A percentile compares a stretch with the other conserved stretches of the same genome.
Conservation (phyloP, 2,113 vertebrate species). For the Psittacara wagleri region DNA sequence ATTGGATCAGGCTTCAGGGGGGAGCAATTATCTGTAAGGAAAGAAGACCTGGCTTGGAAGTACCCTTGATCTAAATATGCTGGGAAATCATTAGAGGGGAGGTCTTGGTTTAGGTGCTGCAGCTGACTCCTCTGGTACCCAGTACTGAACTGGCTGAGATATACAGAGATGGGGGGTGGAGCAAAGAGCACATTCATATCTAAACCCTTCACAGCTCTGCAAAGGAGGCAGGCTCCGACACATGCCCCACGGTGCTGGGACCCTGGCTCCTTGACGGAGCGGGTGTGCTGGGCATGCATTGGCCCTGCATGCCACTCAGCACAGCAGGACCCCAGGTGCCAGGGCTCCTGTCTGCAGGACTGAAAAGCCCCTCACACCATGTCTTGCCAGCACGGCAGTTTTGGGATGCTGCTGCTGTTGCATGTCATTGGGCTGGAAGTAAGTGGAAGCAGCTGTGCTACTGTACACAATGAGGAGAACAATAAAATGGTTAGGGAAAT, state of each 20-base stretch:
- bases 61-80: neutral
- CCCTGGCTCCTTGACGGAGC: rapidly evolving
- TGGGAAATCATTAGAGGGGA: neutral
- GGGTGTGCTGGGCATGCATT: neutral
- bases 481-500: neutral
- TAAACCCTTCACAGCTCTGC: neutral
- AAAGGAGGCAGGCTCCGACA: neutral
- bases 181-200: neutral
- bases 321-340: neutral
- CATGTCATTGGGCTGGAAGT: neutral
- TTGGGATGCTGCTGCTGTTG: neutral
- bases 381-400: neutral
- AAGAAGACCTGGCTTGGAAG: neutral
- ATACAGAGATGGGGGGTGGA: neutral
- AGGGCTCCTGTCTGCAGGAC: neutral
- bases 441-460: constrained; percentile 51
- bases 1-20: neutral
- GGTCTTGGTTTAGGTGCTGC: neutral
- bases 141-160: neutral
- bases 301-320: rapidly evolving
- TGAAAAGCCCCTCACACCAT: neutral
- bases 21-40: neutral
- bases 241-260: neutral
- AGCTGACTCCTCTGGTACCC: neutral
- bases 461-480: neutral